A percentile compares a stretch with the other conserved stretches of the same genome.
phyloP scores from a whole-genome alignment of 2,113 vertebrate species.

The Larimichthys crocea region DNA sequence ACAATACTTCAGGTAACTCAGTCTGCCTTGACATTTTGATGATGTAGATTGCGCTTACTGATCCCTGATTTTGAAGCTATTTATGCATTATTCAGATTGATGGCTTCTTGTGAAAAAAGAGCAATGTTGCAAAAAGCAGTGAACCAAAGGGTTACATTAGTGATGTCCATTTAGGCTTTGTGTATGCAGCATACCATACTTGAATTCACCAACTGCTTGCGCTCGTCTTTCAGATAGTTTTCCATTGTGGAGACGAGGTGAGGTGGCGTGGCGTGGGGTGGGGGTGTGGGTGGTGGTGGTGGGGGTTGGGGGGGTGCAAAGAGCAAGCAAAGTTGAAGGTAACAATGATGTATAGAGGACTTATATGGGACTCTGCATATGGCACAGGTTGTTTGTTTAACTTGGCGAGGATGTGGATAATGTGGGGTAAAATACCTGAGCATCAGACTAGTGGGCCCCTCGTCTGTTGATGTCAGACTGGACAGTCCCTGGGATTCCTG shows the following conservation, averaged over 20 bases:
- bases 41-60: slow-evolving; percentile 19
- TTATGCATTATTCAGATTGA: slow-evolving; percentile 43
- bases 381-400: slow-evolving; percentile 77
- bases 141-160: slow-evolving; percentile 56
- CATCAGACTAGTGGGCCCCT: slow-evolving; percentile 54
- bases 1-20: slow-evolving; percentile 36
- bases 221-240: slow-evolving; percentile 55
- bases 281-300: too few relatives aligned
- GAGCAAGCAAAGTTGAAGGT: slow-evolving; percentile 29
- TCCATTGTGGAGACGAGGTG: slow-evolving; percentile 25
- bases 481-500: slow-evolving; percentile 83
- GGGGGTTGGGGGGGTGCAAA: background rate
- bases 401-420: slow-evolving; percentile 68
- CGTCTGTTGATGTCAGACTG: slow-evolving; percentile 56
- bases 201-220: slow-evolving; percentile 64
- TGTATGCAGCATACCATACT: slow-evolving; percentile 61
- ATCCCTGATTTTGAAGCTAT: slow-evolving; percentile 35
- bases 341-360: slow-evolving; percentile 43
- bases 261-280: too few relatives aligned
- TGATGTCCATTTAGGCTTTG: slow-evolving; percentile 39
- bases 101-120: slow-evolving; percentile 18
- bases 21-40: slow-evolving; percentile 27
- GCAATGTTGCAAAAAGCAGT: slow-evolving; percentile 25
- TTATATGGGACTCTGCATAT: slow-evolving; percentile 36
- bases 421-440: slow-evolving; percentile 78